Evolutionary conservation across 2,113 vertebrate genomes (phyloP).

Genomic region (Sminthopsis crassicaudata): DNA sequence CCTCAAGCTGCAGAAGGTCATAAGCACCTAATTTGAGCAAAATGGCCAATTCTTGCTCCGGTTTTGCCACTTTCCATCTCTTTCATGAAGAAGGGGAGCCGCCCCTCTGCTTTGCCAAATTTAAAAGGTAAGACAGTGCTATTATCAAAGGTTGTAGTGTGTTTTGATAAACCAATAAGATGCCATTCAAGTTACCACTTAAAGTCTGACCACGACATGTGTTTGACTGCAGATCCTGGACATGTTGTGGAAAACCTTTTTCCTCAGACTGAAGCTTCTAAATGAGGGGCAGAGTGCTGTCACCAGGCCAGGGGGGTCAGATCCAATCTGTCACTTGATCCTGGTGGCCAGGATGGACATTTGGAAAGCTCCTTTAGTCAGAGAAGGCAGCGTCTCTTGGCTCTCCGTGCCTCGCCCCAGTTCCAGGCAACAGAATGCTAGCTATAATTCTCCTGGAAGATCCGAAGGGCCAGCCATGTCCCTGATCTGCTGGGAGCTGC

Average conservation of each 20-base stretch:
- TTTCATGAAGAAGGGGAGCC: neutral
- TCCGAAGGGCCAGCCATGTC: neutral
- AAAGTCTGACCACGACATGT: neutral
- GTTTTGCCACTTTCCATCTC: neutral
- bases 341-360: neutral
- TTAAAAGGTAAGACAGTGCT: neutral
- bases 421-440: neutral
- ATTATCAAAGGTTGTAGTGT: neutral
- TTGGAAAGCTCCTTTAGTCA: neutral
- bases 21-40: neutral
- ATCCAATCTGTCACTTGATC: neutral
- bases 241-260: too few species aligned
- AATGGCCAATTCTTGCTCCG: neutral
- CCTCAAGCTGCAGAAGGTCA: neutral
- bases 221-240: neutral
- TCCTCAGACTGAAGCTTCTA: neutral
- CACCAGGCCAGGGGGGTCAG: neutral
- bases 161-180: neutral
- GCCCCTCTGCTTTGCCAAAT: neutral
- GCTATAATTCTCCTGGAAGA: neutral
- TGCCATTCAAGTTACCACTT: neutral
- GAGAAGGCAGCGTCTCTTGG: neutral
- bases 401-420: neutral
- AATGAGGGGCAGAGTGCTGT: neutral
- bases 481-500: neutral